Conservation (phyloP, 2,888 invertebrate genomes). For the Cetonia aurata region DNA sequence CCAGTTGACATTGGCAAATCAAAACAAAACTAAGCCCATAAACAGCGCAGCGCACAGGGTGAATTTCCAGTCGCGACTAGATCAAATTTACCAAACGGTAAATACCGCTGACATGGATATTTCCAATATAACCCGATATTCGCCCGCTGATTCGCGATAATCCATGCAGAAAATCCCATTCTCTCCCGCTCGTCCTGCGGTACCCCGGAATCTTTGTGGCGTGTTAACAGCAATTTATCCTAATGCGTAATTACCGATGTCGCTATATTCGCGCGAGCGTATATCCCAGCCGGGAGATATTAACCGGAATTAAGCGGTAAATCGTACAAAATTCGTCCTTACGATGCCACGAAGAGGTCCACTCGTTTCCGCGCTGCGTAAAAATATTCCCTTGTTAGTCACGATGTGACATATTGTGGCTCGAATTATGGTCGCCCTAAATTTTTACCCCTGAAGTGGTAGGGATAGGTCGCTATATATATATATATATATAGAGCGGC, state of each 20-base stretch:
- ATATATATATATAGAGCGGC: background rate
- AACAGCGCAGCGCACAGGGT: too few relatives aligned
- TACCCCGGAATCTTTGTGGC: conserved; percentile 46
- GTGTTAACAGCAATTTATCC: conserved; percentile 48
- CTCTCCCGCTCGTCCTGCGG: conserved; percentile 22
- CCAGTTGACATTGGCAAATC: too few relatives aligned
- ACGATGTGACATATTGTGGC: conserved; percentile 53
- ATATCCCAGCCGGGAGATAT: too few relatives aligned
- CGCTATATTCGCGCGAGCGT: background rate
- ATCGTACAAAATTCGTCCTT: too few relatives aligned
- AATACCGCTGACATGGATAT: conserved; percentile 63
- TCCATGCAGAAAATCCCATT: conserved; percentile 62
- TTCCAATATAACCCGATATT: conserved; percentile 60
- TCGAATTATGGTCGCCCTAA: conserved; percentile 50
- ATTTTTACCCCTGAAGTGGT: conserved; percentile 15
- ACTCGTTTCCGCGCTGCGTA: background rate
- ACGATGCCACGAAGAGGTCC: too few relatives aligned
- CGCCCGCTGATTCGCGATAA: conserved; percentile 59
- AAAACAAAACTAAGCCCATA: too few relatives aligned
- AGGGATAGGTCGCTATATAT: conserved; percentile 17
- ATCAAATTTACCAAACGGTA: conserved; percentile 46
- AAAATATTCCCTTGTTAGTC: conserved; percentile 51
- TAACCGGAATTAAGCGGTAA: too few relatives aligned
- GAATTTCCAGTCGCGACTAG: too few relatives aligned
- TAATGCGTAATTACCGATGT: conserved; percentile 40